phyloP scores from a whole-genome alignment of 2,797 vertebrate genomes.

The Lophotriccus pileatus region DNA sequence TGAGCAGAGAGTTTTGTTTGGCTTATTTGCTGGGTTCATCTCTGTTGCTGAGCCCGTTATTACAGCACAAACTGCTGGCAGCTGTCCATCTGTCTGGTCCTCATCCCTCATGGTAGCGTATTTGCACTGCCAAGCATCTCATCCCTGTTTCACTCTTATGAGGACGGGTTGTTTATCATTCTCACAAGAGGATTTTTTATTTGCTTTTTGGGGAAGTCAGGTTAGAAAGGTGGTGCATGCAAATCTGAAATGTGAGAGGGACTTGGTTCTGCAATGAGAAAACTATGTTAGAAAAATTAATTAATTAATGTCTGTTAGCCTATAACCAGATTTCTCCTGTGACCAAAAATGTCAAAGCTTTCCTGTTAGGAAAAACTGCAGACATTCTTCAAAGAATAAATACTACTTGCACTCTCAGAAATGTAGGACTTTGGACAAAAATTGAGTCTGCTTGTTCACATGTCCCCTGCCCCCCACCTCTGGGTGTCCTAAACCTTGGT shows the following conservation, averaged over 20 bases:
- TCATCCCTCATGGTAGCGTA: fast-evolving
- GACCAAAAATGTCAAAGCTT: neutral
- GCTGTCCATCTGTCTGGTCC: neutral
- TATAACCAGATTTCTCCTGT: neutral
- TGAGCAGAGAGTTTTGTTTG: neutral
- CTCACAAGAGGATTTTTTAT: neutral
- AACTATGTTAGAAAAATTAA: neutral
- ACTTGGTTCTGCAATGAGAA: neutral
- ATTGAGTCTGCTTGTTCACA: neutral
- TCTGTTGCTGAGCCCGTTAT: neutral
- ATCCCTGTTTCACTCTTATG: neutral
- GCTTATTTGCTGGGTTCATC: neutral
- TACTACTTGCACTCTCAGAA: neutral
- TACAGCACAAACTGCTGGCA: neutral
- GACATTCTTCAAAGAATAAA: neutral
- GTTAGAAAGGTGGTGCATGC: neutral
- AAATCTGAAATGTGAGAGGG: neutral
- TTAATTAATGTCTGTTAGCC: neutral
- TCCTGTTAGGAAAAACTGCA: neutral
- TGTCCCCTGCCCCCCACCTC: neutral
- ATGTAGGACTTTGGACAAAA: neutral
- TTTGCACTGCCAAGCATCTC: neutral
- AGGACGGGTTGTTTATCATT: neutral
- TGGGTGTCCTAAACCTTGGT: neutral
- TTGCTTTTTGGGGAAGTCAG: neutral